phyloP scores from a whole-genome alignment of 2,888 invertebrate species.

The Phytoseiulus persimilis region DNA sequence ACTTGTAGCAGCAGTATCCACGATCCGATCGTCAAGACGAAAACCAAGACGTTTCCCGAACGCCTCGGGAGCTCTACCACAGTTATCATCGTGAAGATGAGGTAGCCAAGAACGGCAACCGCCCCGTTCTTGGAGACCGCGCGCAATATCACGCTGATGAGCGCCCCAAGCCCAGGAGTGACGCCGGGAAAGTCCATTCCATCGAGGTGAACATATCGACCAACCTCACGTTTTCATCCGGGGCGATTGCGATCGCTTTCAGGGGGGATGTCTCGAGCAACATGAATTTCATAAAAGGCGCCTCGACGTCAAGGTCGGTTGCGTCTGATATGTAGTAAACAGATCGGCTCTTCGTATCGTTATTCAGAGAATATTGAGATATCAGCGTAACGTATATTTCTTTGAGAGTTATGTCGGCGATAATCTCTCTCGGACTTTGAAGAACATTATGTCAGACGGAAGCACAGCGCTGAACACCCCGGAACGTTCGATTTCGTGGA shows the following conservation, averaged over 20 bases:
- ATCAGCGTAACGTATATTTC: not conserved
- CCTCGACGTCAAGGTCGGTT: not conserved
- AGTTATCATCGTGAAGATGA: not conserved
- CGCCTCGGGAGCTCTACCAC: constrained; percentile 9
- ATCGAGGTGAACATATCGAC: not conserved
- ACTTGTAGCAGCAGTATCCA: not conserved
- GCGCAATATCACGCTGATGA: not conserved
- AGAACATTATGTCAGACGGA: constrained; percentile 5
- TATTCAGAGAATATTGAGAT: not conserved
- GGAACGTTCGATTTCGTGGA: constrained; percentile 8
- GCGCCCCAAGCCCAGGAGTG: not conserved
- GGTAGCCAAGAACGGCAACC: not conserved
- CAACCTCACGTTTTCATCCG: not conserved
- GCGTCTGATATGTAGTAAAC: constrained; percentile 14
- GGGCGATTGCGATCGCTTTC: not conserved
- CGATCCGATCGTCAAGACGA: not conserved
- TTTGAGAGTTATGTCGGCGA: not conserved
- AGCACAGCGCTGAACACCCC: not conserved
- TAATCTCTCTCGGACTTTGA: not conserved
- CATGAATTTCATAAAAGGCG: constrained; percentile 17
- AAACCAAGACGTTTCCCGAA: not conserved
- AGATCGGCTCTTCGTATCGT: not conserved
- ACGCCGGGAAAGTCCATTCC: not conserved
- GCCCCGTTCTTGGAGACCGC: not conserved
- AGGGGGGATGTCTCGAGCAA: not conserved